Percentiles rank a stretch among this genome's conserved stretches.
phyloP scores from a whole-genome alignment of 2,113 vertebrate species.

The Malurus cyaneus region DNA sequence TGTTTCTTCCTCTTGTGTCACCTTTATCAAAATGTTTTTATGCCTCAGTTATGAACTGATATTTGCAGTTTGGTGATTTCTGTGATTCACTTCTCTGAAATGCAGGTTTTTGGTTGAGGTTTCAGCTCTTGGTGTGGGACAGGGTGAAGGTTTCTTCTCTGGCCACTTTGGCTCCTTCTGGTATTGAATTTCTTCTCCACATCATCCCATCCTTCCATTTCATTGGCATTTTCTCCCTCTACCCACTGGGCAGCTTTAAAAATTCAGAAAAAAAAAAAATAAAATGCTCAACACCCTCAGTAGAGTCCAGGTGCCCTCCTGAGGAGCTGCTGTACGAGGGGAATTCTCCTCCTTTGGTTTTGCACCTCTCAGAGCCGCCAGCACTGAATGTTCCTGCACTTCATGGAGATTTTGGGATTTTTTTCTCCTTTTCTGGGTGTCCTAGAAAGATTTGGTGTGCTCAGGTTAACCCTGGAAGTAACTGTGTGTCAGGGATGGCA shows the following conservation, averaged over 20 bases:
- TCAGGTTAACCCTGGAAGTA: background rate
- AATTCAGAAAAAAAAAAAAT: background rate
- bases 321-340: background rate
- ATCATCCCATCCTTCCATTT: background rate
- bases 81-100: background rate
- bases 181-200: background rate
- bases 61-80: background rate
- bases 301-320: background rate
- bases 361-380: background rate
- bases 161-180: background rate
- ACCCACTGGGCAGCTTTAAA: background rate
- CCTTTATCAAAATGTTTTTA: background rate
- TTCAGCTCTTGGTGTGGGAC: background rate
- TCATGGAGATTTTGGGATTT: background rate
- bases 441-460: background rate
- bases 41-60: background rate
- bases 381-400: background rate
- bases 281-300: fast-evolving
- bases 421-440: background rate
- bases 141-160: background rate
- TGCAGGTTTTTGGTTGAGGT: background rate
- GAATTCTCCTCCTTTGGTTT: background rate
- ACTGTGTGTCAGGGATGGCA: background rate
- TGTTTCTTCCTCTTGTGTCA: background rate
- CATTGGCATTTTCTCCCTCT: background rate